A percentile compares a stretch with the other conserved stretches of the same genome.
Evolutionary conservation across 2,888 invertebrate species (phyloP).

Genomic region (Matsumyia berberina): DNA sequence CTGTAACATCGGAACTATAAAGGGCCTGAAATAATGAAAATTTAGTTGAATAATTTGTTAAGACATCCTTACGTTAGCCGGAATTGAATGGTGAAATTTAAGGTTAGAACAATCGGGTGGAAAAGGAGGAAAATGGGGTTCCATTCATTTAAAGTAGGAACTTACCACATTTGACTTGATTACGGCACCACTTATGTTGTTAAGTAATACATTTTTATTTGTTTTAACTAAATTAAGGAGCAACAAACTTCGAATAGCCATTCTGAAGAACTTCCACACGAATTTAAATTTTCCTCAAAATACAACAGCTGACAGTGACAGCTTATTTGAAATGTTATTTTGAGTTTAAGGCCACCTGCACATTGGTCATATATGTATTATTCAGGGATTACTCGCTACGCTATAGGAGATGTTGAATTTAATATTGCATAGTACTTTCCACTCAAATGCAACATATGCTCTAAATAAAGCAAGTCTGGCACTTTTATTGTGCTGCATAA

Average conservation of each 20-base stretch:
- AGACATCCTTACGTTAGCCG: background rate
- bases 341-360: too few species aligned
- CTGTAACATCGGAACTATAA: slow-evolving; percentile 81
- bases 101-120: slow-evolving; percentile 51
- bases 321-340: background rate
- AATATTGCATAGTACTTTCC: too few species aligned
- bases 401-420: too few species aligned
- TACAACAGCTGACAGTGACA: slow-evolving; percentile 23
- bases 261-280: slow-evolving; percentile 19
- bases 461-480: too few species aligned
- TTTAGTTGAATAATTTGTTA: slow-evolving; percentile 8
- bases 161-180: slow-evolving; percentile 44
- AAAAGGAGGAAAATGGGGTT: background rate
- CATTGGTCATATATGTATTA: too few species aligned
- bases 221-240: slow-evolving; percentile 61
- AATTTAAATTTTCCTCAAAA: background rate
- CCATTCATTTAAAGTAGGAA: background rate
- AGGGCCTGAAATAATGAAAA: slow-evolving; percentile 15
- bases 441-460: too few species aligned
- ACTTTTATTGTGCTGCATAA: too few species aligned
- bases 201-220: slow-evolving; percentile 45
- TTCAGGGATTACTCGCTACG: too few species aligned
- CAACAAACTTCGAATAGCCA: slow-evolving; percentile 64
- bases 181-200: slow-evolving; percentile 10
- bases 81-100: background rate